Evolutionary conservation across 1,140 invertebrate genomes (phyloP), one percentile per base, ranked within the genome.

Genomic region (Bradysia coprophila): DNA sequence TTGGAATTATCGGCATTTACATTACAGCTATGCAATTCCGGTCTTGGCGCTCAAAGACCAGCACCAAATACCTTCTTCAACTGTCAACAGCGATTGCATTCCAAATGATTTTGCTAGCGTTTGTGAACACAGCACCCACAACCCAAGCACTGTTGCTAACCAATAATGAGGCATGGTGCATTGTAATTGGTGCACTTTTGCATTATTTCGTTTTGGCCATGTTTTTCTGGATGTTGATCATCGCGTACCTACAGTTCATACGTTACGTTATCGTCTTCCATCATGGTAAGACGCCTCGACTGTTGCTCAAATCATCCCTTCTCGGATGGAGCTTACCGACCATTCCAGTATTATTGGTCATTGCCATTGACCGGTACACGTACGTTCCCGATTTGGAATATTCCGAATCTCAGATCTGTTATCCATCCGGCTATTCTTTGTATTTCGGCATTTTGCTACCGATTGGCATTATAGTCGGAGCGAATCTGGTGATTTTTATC

Each of bases 221-320:
- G 44, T 76, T 76, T 51, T 66, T 65, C 50, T 77, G 75, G 75
- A 76, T 75, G 72, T 51, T 76, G 24, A 64, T 76, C 15, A 71
- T 73, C 6, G 73, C 72, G 10, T 53, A 68, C 37, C 54, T 76
- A 37, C 75, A 77, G 50, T 76, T 75, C 50, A 64, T 68, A 42
- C 59, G 72, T 34, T 75, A 73, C 43, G 72, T 76, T 0, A 56
- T 62, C 32, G 69, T 76, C 2, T 55, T 76, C 10, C 66, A 69
- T 2, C 62, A 61, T 10, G 54, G 55, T 28, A 55, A 68, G 33
- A 63, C 68, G 3, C 54, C 56, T 2, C 58, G 63, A 44, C 66
- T 67, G 45, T 62, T 71, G 42, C 46, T 67, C 1, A 71, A 66
- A 52, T 61, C 67, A 18, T 61, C 64, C 4, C 41, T 66, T 16